phyloP scores from a whole-genome alignment of 92 coral and sea anemone species.

The Palythoa heliodiscus region DNA sequence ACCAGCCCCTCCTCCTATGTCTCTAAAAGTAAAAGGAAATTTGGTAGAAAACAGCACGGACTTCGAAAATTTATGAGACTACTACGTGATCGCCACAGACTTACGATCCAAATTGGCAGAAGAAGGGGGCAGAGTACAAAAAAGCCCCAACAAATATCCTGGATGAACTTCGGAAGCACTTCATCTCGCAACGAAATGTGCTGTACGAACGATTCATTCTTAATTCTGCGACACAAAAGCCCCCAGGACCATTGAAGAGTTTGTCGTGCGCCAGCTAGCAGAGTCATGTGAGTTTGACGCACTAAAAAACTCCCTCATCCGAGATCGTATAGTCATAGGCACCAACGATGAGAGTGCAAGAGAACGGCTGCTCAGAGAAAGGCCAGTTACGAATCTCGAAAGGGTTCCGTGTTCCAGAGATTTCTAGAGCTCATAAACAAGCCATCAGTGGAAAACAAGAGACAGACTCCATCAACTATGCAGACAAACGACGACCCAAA shows the following conservation, averaged over 20 bases:
- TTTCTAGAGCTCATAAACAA: conserved; percentile 13
- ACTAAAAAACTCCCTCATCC: conserved; percentile 45
- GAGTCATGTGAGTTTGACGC: conserved; percentile 45
- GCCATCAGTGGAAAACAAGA: conserved; percentile 16
- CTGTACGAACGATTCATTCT: conserved; percentile 36
- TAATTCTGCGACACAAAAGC: conserved; percentile 46
- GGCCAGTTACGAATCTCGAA: conserved; percentile 36
- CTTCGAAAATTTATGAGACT: conserved; percentile 47
- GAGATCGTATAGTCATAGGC: too few relatives aligned
- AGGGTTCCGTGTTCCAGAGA: not conserved
- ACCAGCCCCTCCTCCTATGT: conserved; percentile 55
- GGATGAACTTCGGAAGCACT: conserved; percentile 45
- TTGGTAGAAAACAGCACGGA: conserved; percentile 50
- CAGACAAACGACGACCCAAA: not conserved
- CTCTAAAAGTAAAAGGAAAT: conserved; percentile 47
- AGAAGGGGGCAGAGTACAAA: conserved; percentile 37
- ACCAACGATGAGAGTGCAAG: too few relatives aligned
- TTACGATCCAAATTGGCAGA: conserved; percentile 37
- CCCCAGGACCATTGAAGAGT: conserved; percentile 41
- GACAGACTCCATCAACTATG: conserved; percentile 4
- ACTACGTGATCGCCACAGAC: too few relatives aligned
- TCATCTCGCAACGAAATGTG: conserved; percentile 49
- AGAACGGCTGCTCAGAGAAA: too few relatives aligned
- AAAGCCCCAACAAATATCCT: conserved; percentile 43
- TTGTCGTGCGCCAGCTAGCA: conserved; percentile 43